phyloP scores from a whole-genome alignment of 2,113 vertebrate genomes.

The Passerina amoena region DNA sequence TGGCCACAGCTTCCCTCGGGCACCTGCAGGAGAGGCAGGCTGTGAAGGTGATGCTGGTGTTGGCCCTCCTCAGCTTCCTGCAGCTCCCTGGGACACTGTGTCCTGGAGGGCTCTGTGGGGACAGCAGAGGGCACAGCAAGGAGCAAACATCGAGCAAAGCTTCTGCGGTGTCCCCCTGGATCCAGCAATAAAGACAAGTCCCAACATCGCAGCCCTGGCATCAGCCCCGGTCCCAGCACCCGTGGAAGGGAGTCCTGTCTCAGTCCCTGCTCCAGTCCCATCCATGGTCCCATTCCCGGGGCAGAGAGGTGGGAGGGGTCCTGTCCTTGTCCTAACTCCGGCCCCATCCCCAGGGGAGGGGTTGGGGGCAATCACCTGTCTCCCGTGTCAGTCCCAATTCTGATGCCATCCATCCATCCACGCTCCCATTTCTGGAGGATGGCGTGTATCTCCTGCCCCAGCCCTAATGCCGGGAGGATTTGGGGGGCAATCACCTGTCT shows the following conservation, averaged over 20 bases:
- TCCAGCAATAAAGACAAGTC: not conserved
- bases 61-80: not conserved
- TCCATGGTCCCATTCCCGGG: not conserved
- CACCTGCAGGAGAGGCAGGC: not conserved
- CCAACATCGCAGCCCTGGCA: not conserved
- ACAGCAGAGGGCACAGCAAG: not conserved
- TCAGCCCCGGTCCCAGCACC: fast-evolving
- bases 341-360: not conserved
- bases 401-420: not conserved
- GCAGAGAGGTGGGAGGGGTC: not conserved
- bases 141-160: not conserved
- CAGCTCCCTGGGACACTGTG: not conserved
- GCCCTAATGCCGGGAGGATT: not conserved
- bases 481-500: not conserved
- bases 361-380: not conserved
- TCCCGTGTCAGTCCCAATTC: not conserved
- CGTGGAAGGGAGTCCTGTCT: fast-evolving
- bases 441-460: too few species aligned
- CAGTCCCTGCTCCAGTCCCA: not conserved
- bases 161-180: not conserved
- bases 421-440: not conserved
- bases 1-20: not conserved
- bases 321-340: not conserved
- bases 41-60: fast-evolving
- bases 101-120: not conserved